Percentiles rank a stretch among this genome's conserved stretches.
phyloP scores from a whole-genome alignment of 2,888 invertebrate genomes.

The Agrochola lychnidis region DNA sequence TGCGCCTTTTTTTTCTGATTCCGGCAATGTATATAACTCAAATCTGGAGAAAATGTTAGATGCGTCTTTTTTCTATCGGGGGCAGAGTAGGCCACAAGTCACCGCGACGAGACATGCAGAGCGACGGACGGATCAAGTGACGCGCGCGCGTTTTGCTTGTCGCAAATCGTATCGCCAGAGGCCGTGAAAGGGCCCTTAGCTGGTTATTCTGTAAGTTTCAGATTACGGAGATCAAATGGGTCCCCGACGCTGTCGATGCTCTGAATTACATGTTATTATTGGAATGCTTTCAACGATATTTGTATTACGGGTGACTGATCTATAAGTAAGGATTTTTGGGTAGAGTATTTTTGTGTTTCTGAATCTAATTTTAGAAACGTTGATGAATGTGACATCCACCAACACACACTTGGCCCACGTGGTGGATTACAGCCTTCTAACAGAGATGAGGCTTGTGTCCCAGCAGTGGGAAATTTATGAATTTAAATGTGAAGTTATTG shows the following conservation, averaged over 20 bases:
- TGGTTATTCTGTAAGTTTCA: constrained; percentile 44
- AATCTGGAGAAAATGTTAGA: no score
- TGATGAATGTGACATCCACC: no score
- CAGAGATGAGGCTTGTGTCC: no score
- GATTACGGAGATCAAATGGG: constrained; percentile 44
- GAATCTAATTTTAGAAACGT: constrained; percentile 19
- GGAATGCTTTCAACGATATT: constrained; percentile 24
- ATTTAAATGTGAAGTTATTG: no score
- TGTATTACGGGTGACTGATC: constrained; percentile 28
- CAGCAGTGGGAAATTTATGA: no score
- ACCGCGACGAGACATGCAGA: background rate
- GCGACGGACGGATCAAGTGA: background rate
- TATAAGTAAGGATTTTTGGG: background rate
- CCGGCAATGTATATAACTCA: no score
- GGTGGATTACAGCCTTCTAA: no score
- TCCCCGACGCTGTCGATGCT: constrained; percentile 20
- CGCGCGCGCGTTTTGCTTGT: background rate
- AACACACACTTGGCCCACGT: no score
- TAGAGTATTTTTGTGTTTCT: background rate
- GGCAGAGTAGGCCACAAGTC: background rate
- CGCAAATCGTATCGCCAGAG: background rate
- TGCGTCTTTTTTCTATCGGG: no score
- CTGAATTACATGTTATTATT: constrained; percentile 49
- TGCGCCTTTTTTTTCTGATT: no score
- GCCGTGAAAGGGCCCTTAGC: background rate